These are phyloP conservation scores for Dufourea novaeangliae DNA, from an alignment of 1,140 invertebrate species.

Conservation along the genomic window DNA sequence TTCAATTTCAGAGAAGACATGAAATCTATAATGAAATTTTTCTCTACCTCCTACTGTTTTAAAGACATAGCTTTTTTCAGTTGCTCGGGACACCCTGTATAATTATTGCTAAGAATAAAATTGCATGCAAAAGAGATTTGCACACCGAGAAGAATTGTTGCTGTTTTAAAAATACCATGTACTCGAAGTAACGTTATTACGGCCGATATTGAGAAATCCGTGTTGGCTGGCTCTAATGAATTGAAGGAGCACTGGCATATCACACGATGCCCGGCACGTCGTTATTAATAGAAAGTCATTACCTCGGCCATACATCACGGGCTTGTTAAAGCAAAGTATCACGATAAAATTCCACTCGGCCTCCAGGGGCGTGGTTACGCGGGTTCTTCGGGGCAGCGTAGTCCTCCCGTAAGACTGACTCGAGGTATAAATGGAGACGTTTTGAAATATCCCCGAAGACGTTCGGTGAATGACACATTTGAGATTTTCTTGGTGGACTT, in stretches of 20 bases:
- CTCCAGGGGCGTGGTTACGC: conserved; percentile 10
- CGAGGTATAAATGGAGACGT: background rate
- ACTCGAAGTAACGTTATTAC: background rate
- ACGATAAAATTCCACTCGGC: conserved; percentile 22
- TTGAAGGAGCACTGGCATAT: background rate
- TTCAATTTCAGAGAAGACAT: too few relatives aligned
- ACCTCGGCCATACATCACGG: conserved; percentile 21
- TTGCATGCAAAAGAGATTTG: too few relatives aligned
- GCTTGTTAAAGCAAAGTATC: conserved; percentile 34
- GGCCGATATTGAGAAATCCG: background rate
- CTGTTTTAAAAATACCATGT: background rate
- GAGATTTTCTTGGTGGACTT: background rate
- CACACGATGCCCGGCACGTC: background rate
- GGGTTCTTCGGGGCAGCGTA: background rate
- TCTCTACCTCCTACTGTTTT: too few relatives aligned
- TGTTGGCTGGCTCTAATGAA: background rate
- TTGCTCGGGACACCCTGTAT: too few relatives aligned
- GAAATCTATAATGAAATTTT: too few relatives aligned
- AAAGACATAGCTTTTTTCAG: too few relatives aligned
- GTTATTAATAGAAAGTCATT: conserved; percentile 45
- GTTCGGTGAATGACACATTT: conserved; percentile 4
- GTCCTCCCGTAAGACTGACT: background rate
- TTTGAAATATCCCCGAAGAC: conserved; percentile 15
- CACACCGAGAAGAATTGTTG: too few relatives aligned
- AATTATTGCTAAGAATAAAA: too few relatives aligned